These are phyloP conservation scores for Phasianus colchicus DNA, from an alignment of 2,113 vertebrate species.

Conservation along the genomic window DNA sequence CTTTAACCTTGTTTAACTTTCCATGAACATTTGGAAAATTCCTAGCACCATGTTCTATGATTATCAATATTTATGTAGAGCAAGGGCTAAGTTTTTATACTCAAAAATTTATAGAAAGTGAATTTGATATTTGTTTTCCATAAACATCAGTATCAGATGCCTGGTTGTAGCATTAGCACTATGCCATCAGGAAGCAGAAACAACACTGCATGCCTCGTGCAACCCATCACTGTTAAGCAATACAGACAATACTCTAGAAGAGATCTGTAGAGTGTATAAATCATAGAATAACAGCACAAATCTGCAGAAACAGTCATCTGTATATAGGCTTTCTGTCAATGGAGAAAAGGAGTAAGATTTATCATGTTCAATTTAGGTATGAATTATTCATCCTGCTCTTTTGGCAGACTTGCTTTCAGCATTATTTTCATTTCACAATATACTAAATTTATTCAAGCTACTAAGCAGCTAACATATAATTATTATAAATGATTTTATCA, in stretches of 20 bases:
- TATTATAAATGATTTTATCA: slow-evolving; percentile 32
- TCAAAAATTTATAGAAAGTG: slow-evolving; percentile 56
- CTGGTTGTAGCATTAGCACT: neutral
- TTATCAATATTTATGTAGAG: slow-evolving; percentile 33
- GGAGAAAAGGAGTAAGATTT: slow-evolving; percentile 17
- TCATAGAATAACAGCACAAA: slow-evolving; percentile 6
- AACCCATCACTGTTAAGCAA: neutral
- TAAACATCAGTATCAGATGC: neutral
- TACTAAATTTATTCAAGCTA: neutral
- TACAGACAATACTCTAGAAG: neutral
- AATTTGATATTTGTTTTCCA: slow-evolving; percentile 33
- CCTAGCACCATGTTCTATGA: neutral
- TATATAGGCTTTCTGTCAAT: slow-evolving; percentile 31
- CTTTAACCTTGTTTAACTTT: slow-evolving; percentile 50
- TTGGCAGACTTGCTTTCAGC: slow-evolving; percentile 18
- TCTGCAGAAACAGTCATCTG: neutral
- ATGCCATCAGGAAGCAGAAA: neutral
- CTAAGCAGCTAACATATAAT: slow-evolving; percentile 2
- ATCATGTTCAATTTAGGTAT: slow-evolving; percentile 29
- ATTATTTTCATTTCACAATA: neutral
- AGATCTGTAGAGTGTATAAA: slow-evolving; percentile 9
- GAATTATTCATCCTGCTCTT: slow-evolving; percentile 48
- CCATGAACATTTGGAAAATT: neutral
- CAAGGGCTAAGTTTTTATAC: slow-evolving; percentile 8
- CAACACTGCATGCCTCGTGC: fast-evolving